phyloP scores from a whole-genome alignment of 2,797 vertebrate genomes.

The Catharus ustulatus region DNA sequence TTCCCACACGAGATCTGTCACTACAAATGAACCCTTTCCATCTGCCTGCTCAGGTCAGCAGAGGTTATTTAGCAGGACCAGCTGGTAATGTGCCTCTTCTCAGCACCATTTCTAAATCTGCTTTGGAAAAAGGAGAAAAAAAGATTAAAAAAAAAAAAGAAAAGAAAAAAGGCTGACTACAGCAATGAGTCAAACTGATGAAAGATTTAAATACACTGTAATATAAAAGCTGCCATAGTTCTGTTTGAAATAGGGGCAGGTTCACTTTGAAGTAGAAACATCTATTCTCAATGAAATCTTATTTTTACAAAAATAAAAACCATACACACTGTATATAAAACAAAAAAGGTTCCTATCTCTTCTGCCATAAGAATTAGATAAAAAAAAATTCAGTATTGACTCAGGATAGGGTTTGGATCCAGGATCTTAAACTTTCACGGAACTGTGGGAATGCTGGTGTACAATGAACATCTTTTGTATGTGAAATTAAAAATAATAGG shows the following conservation, averaged over 20 bases:
- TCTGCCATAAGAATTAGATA: neutral
- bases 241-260: neutral
- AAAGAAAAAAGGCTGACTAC: neutral
- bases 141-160: neutral
- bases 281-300: neutral
- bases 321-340: neutral
- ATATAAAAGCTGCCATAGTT: neutral
- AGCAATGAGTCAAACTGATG: neutral
- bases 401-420: neutral
- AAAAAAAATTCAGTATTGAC: neutral
- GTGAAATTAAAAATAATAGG: neutral
- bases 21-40: conserved; percentile 76
- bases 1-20: conserved; percentile 69
- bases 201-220: neutral
- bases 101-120: conserved; percentile 52
- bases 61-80: conserved; percentile 75
- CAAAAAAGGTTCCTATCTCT: neutral
- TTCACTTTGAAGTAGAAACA: neutral
- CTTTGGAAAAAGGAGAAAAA: conserved; percentile 25
- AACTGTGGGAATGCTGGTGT: neutral
- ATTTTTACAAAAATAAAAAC: neutral
- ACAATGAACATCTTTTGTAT: neutral
- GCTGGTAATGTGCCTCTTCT: conserved; percentile 67
- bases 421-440: neutral
- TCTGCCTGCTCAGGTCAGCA: conserved; percentile 74